Base-by-base conservation (phyloP, 1,140 invertebrate species). In the Copidosoma floridanum region DNA sequence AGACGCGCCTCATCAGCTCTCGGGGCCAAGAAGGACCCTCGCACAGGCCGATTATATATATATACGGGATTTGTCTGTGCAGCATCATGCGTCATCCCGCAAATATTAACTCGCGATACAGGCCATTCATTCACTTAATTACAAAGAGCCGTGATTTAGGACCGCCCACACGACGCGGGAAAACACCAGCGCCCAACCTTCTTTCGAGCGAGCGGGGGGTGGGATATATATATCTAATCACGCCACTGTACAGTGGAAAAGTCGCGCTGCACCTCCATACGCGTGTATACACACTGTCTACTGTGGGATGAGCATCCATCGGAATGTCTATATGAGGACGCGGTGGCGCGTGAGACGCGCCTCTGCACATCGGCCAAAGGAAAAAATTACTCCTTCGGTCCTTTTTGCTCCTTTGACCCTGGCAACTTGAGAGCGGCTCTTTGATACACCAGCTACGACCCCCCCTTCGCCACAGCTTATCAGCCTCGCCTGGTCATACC, bases 91-190 rank as follows among this genome's bases (percentile, higher is more conserved):
- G 73, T 80, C 79, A 80, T 75, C 71, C 71, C 75, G 78, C 78
- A 79, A 80, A 81, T 81, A 81, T 81, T 81, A 81, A 81, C 78
- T 77, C 75, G 44, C 73, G 78, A 81, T 79, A 80, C 78, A 78
- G 77, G 76, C 79, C 79, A 80, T 81, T 78, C 75, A 78, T 81
- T 81, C 79, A 77, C 79, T 81, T 81, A 81, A 81, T 81, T 81
- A 81, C 79, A 78, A 80, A 78, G 77, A 80, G 76, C 70, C 74
- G 69, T 81, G 79, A 81, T 81, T 81, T 81, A 81, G 78, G 79
- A 71, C 72, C 74, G 64, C 64, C 68, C n/a, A n/a, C 24, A 7
- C 51, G 52, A 41, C 47, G 23, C n/a, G n/a, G n/a, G n/a, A n/a
- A n/a, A n/a, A n/a, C n/a, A n/a, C n/a, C n/a, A n/a, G n/a, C n/a